A percentile compares a stretch with the other conserved stretches of the same genome.
Evolutionary conservation across 2,797 vertebrate genomes (phyloP).

Genomic region (Oceanodroma leucorhoa): DNA sequence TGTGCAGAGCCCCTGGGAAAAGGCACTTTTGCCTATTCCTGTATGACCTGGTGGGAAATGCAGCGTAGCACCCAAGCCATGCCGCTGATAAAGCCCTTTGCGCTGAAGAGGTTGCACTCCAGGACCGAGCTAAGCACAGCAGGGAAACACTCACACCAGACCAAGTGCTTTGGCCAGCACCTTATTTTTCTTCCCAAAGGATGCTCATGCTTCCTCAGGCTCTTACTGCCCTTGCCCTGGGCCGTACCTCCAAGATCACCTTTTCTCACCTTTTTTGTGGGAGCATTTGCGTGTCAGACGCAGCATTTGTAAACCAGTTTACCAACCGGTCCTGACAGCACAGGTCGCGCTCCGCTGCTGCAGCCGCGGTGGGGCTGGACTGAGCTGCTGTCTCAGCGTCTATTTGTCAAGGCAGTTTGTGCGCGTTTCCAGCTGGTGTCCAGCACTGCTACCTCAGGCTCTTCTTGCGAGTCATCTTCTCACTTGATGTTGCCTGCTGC

Average conservation of each 20-base stretch:
- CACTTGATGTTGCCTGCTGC: fast-evolving
- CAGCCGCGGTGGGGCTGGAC: fast-evolving
- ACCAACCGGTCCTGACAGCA: fast-evolving
- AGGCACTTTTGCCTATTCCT: neutral
- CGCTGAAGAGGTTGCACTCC: neutral
- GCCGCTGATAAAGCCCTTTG: neutral
- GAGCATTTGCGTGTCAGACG: fast-evolving
- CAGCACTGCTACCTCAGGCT: neutral
- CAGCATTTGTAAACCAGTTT: neutral
- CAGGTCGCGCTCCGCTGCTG: neutral
- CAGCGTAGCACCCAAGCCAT: fast-evolving
- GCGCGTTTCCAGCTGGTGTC: neutral
- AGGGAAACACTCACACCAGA: neutral
- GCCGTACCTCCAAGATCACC: fast-evolving
- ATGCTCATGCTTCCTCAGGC: neutral
- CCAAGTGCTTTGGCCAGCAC: neutral
- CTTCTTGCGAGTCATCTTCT: neutral
- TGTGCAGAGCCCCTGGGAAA: neutral
- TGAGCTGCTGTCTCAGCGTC: neutral
- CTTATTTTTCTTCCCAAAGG: neutral
- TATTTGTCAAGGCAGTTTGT: neutral
- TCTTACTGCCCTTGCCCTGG: neutral
- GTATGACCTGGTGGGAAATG: fast-evolving
- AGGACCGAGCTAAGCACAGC: fast-evolving
- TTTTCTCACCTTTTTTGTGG: neutral